A percentile compares a stretch with the other conserved stretches of the same genome.
These are phyloP conservation scores for Myotis myotis DNA, from an alignment of 2,797 vertebrate species.

Conservation along the genomic window DNA sequence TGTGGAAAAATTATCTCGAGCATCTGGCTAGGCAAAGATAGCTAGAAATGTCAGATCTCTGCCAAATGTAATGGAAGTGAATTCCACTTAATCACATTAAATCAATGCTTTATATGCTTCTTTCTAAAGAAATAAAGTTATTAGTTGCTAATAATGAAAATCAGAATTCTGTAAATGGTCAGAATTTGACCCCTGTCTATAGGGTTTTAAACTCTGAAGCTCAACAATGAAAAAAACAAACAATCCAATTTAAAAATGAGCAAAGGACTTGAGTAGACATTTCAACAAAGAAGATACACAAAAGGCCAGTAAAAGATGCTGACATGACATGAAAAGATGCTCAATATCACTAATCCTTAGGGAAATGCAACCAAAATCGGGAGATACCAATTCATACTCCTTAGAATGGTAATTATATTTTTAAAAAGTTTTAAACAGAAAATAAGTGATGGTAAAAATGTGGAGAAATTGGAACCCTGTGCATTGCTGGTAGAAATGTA, in stretches of 20 bases:
- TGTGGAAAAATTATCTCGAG: background rate
- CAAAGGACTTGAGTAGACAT: background rate
- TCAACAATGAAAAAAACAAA: background rate
- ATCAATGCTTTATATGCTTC: background rate
- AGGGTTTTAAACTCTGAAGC: background rate
- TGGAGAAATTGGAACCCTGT: background rate
- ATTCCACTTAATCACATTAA: background rate
- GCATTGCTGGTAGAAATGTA: background rate
- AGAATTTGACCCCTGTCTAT: background rate
- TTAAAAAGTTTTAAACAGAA: background rate
- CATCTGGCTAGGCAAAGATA: background rate
- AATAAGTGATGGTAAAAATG: background rate
- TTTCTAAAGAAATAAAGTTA: constrained; percentile 25
- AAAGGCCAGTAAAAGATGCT: background rate
- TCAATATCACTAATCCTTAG: background rate
- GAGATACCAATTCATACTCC: background rate
- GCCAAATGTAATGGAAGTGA: background rate
- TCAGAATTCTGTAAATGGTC: background rate
- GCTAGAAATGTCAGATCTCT: background rate
- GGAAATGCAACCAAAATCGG: background rate
- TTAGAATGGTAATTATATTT: background rate
- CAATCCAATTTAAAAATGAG: background rate
- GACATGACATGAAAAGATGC: background rate
- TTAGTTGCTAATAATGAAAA: background rate
- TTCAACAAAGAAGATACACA: background rate